Evolutionary conservation across 64 coral and sea anemone genomes (phyloP), one percentile per base, ranked within the genome.

Genomic region (Trachythela sp.): DNA sequence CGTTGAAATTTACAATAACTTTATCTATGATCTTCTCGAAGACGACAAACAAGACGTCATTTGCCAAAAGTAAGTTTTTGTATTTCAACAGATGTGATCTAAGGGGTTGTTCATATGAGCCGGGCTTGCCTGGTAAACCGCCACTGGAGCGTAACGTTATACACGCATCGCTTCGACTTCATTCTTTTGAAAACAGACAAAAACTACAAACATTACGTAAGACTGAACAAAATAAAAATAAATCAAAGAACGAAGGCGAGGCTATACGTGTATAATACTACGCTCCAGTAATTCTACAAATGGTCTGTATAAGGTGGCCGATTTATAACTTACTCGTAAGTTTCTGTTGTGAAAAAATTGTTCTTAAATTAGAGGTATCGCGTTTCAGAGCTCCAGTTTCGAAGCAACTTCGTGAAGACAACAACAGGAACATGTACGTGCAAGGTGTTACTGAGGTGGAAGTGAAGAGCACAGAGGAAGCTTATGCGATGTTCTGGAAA

Each of bases 1-100:
- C 52, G 90, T 92, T 89, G 96, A 99, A 67, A 99, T 99, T 51
- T 99, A 99, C 70, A 99, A 99, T 84, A 99, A 99, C 48, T 99
- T 93, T 33, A 86, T 99, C 39, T 99, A 99, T 85, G 96, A 99
- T 50, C 96, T 99, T 11, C 77, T 99, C 70, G 96, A 99, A 36
- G 96, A 99, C 48, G 48, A 87, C 87, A 90, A 90, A 37, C 90
- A 94, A 40, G 96, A 99, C 70, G 88, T 89, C 14, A 99, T 99
- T 42, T 99, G 96, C 64, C 93, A 93, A 41, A 94, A 92, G 96
- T 99, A 95, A 77, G 90, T 84, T 80, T 9, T 45, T 45, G 42
- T 45, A 45, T 45, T 45, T 45, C 4, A 4, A 6, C 11, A 45
- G 11, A 45, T 11, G n/a, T n/a, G n/a, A n/a, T n/a, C n/a, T n/a